Evolutionary conservation across 30 jellyfish, hydroid and myxozoan species (phyloP), one percentile per base, ranked within the genome.

Genomic region (Aurelia sp.): DNA sequence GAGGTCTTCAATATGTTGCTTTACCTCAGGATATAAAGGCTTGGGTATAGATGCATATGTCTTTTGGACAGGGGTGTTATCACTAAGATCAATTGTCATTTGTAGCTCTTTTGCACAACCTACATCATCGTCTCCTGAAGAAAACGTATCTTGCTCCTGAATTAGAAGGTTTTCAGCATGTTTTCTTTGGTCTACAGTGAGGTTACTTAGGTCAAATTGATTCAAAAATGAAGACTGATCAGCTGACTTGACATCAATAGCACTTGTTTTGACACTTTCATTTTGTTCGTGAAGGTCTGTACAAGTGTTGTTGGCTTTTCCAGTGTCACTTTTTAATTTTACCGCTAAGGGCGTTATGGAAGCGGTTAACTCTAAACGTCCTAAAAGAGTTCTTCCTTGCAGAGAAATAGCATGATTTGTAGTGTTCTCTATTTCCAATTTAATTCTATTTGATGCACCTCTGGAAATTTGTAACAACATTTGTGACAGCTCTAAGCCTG

Each of bases 291-390:
- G 74, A 75, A 75, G 16, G 2, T 75, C 86, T 38, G 48, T 55
- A 38, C 52, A 51, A 52, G 4, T 10, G 48, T 50, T 40, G 18
- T 53, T 47, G 64, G 70, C 70, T 13, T 75, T 53, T 7, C 41
- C 74, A 75, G 86, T 75, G 63, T 55, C 86, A 75, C 72, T 75
- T 75, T 75, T 75, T 78, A 78, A 65, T 65, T 78, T 78, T 19
- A 41, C 80, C 12, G 24, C 78, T 31, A 65, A 8, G 67, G 79
- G 80, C 62, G 80, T 48, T 30, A 65, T 61, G 35, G 80, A 78
- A 27, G 78, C 38, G 50, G 48, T 78, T 17, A 65, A 13, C 80
- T 78, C 81, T 62, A 38, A 65, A 8, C 89, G 66, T 65, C 89
- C 89, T 31, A 78, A 78, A 72, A 61, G 22, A 6, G 89, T 78